Evolutionary conservation across 2,888 invertebrate species (phyloP).

Genomic region (Amblyjoppa fuscipennis): DNA sequence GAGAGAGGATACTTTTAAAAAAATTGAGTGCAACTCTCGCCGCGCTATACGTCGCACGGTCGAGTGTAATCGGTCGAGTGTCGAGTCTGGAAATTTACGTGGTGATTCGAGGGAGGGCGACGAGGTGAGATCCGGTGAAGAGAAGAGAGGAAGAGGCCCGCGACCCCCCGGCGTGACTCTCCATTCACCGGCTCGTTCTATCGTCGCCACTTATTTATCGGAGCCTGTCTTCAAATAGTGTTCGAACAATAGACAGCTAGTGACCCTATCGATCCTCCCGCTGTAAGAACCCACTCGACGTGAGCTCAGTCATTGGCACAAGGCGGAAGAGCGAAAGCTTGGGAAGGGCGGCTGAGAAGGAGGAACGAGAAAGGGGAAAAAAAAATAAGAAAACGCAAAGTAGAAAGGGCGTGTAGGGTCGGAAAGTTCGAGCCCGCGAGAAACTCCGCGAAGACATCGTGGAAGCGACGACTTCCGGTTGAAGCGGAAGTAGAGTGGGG

Average conservation of each 20-base stretch:
- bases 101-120: constrained; percentile 39
- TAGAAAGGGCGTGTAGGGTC: constrained; percentile 1
- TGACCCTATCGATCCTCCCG: constrained; percentile 65
- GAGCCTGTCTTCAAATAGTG: constrained; percentile 66
- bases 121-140: constrained; percentile 20
- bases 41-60: constrained; percentile 38
- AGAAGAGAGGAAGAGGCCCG: constrained; percentile 27
- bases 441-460: constrained; percentile 7
- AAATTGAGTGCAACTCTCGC: constrained; percentile 46
- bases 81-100: constrained; percentile 66
- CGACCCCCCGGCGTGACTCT: constrained; percentile 50
- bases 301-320: constrained; percentile 54
- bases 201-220: constrained; percentile 66
- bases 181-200: constrained; percentile 45
- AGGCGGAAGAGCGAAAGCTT: constrained; percentile 18
- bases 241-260: constrained; percentile 65
- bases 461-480: background rate
- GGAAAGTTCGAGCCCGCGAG: background rate
- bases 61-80: constrained; percentile 67
- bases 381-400: constrained; percentile 18
- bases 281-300: constrained; percentile 57
- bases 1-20: constrained; percentile 42
- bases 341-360: background rate
- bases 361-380: constrained; percentile 4
- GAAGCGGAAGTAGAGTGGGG: background rate